phyloP scores from a whole-genome alignment of 2,113 vertebrate genomes.

The Petaurus breviceps region DNA sequence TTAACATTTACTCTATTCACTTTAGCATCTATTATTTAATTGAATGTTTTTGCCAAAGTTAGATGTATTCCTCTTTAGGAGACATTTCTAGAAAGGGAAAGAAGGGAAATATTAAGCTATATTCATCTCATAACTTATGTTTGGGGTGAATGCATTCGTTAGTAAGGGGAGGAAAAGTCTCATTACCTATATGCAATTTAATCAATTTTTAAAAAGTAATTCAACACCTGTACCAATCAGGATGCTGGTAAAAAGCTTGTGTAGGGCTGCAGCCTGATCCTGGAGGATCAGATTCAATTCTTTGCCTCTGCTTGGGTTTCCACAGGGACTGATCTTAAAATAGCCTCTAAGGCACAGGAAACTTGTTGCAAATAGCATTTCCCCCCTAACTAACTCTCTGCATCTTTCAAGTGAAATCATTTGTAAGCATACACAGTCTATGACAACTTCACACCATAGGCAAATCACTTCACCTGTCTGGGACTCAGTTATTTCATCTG shows the following conservation, averaged over 20 bases:
- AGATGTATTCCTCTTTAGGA: constrained; percentile 33
- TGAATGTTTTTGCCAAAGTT: constrained; percentile 4
- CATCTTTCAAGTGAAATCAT: constrained; percentile 20
- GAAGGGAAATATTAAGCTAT: neutral
- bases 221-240: constrained; percentile 48
- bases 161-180: constrained; percentile 42
- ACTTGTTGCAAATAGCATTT: constrained; percentile 22
- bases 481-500: neutral
- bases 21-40: constrained; percentile 31
- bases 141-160: neutral
- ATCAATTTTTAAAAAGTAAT: constrained; percentile 54
- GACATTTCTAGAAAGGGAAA: neutral
- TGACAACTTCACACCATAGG: neutral
- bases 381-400: neutral
- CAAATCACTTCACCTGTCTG: neutral
- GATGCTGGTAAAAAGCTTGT: constrained; percentile 45
- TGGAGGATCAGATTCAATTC: constrained; percentile 64
- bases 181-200: constrained; percentile 13
- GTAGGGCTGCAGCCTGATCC: constrained; percentile 49
- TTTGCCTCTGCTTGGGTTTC: constrained; percentile 61
- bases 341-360: neutral
- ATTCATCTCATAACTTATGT: neutral
- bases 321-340: constrained; percentile 54
- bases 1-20: constrained; percentile 12
- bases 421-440: neutral